phyloP scores from a whole-genome alignment of 2,888 invertebrate genomes.

The Synergus gifuensis region DNA sequence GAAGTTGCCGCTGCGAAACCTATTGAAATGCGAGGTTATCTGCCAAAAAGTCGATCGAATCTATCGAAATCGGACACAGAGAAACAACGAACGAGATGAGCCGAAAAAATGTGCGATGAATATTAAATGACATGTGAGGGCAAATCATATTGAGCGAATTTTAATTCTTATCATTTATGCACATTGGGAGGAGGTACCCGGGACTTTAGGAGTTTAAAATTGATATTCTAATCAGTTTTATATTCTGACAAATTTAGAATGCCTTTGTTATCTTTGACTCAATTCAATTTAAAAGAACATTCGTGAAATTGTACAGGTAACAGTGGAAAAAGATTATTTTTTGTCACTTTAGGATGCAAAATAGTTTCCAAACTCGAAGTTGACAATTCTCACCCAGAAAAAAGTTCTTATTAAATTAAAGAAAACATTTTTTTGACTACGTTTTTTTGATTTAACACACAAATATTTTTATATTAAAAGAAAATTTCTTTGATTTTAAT shows the following conservation, averaged over 20 bases:
- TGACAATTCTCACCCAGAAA: no score
- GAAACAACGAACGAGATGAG: no score
- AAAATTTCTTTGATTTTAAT: no score
- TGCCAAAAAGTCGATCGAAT: conserved; percentile 66
- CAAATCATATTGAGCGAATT: not conserved
- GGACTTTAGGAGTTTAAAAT: not conserved
- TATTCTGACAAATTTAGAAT: not conserved
- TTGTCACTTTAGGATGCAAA: not conserved
- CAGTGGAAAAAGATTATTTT: not conserved
- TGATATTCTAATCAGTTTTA: not conserved
- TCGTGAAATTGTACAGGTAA: not conserved
- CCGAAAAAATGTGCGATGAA: conserved; percentile 29
- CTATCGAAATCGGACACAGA: conserved; percentile 52
- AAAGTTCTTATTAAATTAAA: no score
- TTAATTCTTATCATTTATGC: conserved; percentile 22
- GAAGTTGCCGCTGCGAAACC: conserved; percentile 59
- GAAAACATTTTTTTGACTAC: no score
- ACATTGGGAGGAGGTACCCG: not conserved
- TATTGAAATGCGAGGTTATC: conserved; percentile 51
- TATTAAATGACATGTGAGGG: not conserved
- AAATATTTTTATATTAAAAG: no score
- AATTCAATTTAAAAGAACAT: conserved; percentile 27
- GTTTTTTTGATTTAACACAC: no score
- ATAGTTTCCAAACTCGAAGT: conserved; percentile 24
- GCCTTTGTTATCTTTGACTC: not conserved